Conservation (phyloP, 2,797 vertebrate genomes). For the Amazona finschi region DNA sequence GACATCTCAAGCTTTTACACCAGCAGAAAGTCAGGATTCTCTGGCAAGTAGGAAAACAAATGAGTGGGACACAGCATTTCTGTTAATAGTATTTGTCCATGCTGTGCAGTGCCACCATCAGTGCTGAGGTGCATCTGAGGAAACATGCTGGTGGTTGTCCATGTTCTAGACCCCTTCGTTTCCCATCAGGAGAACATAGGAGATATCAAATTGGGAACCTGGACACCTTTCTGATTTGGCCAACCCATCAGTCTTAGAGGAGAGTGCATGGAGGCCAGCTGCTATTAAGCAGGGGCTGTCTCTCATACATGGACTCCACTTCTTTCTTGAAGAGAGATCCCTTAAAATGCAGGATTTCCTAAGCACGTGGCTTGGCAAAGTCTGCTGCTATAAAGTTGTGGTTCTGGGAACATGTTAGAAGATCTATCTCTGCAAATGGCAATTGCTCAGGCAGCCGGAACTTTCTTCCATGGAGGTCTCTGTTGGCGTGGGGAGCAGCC, state of each 20-base stretch:
- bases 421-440: not conserved
- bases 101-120: not conserved
- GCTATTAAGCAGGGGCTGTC: not conserved
- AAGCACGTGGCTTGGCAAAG: not conserved
- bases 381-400: not conserved
- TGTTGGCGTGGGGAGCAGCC: rapidly evolving
- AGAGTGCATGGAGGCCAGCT: not conserved
- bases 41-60: not conserved
- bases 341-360: not conserved
- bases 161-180: rapidly evolving
- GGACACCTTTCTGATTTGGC: not conserved
- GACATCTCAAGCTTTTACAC: not conserved
- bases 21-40: not conserved
- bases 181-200: not conserved
- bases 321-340: not conserved
- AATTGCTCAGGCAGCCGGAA: not conserved
- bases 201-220: rapidly evolving
- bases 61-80: not conserved
- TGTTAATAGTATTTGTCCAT: not conserved
- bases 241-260: not conserved
- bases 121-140: not conserved
- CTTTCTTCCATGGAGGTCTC: not conserved
- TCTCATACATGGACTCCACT: not conserved
- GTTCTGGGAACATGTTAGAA: not conserved
- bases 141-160: not conserved